These are phyloP conservation scores for Odontamblyopus lacepedii DNA, from an alignment of 2,797 vertebrate genomes.

Conservation along the genomic window DNA sequence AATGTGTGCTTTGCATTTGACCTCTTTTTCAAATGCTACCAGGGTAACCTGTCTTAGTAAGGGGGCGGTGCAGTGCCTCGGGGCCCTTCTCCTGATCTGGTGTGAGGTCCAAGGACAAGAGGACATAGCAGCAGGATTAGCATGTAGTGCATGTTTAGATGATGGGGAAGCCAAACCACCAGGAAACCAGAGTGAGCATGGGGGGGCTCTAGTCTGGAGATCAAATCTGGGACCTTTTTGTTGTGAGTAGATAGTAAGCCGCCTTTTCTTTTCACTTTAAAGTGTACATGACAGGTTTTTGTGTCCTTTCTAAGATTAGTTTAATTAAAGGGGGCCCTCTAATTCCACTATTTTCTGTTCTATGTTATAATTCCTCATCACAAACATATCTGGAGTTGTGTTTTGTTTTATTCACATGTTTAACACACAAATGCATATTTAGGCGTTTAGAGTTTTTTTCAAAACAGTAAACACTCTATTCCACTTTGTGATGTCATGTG, in stretches of 20 bases:
- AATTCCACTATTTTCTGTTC: too few species aligned
- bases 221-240: neutral
- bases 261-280: neutral
- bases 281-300: neutral
- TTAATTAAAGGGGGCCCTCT: too few species aligned
- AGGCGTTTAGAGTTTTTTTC: too few species aligned
- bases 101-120: neutral
- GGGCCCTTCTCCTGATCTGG: neutral
- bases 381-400: too few species aligned
- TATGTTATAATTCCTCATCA: too few species aligned
- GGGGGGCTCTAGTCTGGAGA: neutral
- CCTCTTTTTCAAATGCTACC: neutral
- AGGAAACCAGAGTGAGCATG: neutral
- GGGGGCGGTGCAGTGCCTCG: neutral
- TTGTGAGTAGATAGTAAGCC: neutral
- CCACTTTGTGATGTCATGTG: too few species aligned
- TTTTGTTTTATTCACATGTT: too few species aligned
- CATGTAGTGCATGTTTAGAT: neutral
- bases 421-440: too few species aligned
- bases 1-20: constrained; percentile 3
- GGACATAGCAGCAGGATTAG: neutral
- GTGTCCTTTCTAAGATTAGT: too few species aligned
- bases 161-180: neutral
- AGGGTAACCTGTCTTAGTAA: neutral
- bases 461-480: too few species aligned